phyloP scores from a whole-genome alignment of 2,888 invertebrate species.

The Caenorhabditis virilis region DNA sequence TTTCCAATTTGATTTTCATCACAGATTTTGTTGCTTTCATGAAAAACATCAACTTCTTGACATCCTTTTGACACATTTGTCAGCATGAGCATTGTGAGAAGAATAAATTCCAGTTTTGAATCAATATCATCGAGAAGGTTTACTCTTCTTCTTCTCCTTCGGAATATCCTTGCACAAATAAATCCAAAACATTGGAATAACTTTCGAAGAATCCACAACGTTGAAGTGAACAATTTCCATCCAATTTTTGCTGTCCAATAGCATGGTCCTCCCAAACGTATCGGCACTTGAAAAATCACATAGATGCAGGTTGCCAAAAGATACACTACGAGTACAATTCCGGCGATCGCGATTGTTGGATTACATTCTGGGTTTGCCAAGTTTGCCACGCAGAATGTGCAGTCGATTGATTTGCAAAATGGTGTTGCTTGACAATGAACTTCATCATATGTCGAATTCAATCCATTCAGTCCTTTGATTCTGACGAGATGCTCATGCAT shows the following conservation, averaged over 20 bases:
- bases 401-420: constrained; percentile 8
- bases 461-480: background rate
- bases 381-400: constrained; percentile 10
- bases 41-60: background rate
- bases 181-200: background rate
- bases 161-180: background rate
- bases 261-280: constrained; percentile 3
- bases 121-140: no score
- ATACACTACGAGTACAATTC: background rate
- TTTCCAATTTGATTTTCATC: background rate
- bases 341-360: constrained; percentile 9
- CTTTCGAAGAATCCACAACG: no score
- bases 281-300: background rate
- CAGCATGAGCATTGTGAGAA: background rate
- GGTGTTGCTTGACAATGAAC: constrained; percentile 1
- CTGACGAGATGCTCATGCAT: background rate
- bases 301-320: background rate
- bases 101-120: background rate
- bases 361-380: constrained; percentile 17
- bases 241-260: background rate
- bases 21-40: background rate
- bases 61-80: background rate
- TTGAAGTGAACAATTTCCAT: background rate
- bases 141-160: background rate
- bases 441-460: background rate